phyloP scores from a whole-genome alignment of 2,113 vertebrate species.

The Athene noctua region DNA sequence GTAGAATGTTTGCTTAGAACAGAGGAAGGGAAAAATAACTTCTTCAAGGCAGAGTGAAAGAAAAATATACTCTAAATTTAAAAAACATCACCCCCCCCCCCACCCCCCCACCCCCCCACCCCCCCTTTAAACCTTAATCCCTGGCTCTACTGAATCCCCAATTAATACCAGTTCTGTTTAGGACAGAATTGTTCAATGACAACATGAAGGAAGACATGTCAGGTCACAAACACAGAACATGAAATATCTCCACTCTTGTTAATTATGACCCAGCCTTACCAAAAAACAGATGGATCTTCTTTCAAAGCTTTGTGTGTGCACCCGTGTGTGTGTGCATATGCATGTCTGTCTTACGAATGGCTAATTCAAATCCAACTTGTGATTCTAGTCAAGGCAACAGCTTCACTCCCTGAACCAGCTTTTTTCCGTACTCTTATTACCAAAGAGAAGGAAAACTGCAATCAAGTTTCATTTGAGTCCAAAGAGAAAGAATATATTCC shows the following conservation, averaged over 20 bases:
- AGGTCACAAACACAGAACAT: constrained; percentile 62
- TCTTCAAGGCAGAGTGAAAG: background rate
- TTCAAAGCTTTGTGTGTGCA: constrained; percentile 29
- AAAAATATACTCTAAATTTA: background rate
- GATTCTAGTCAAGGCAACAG: constrained; percentile 68
- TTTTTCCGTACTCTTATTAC: constrained; percentile 35
- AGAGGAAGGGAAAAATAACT: constrained; percentile 8
- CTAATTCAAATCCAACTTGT: constrained; percentile 68
- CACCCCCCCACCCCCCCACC: too few species aligned
- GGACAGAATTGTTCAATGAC: constrained; percentile 39
- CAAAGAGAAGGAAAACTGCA: constrained; percentile 9
- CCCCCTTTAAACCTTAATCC: background rate
- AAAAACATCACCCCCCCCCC: background rate
- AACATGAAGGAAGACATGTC: constrained; percentile 21
- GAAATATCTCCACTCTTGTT: constrained; percentile 66
- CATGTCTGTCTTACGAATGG: constrained; percentile 56
- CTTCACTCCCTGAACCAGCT: constrained; percentile 65
- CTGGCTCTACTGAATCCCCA: background rate
- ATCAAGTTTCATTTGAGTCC: constrained; percentile 1
- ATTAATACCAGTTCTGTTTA: background rate
- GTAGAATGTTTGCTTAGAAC: constrained; percentile 41
- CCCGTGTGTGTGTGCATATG: background rate
- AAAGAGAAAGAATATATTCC: background rate
- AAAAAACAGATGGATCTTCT: constrained; percentile 70
- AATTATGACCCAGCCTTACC: constrained; percentile 70